A percentile compares a stretch with the other conserved stretches of the same genome.
Evolutionary conservation across 2,888 invertebrate species (phyloP).

Genomic region (Pachymerium ferrugineum): DNA sequence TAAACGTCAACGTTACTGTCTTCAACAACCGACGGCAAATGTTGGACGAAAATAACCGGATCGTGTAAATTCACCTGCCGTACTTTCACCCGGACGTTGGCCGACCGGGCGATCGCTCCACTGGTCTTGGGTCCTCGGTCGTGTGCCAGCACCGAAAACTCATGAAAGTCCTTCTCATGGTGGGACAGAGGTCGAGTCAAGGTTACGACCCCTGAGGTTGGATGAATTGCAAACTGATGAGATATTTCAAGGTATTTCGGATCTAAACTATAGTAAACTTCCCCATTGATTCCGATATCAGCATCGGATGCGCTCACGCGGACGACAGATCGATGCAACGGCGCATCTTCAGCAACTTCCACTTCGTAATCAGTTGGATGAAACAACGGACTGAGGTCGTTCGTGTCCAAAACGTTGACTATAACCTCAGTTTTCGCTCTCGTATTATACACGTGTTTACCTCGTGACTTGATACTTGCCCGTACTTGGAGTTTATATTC

Average conservation of each 20-base stretch:
- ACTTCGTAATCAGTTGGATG: conserved; percentile 81
- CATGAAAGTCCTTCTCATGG: conserved; percentile 63
- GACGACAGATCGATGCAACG: conserved; percentile 72
- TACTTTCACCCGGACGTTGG: conserved; percentile 54
- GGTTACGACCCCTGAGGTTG: conserved; percentile 80
- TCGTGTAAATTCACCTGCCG: conserved; percentile 73
- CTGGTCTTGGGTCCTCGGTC: conserved; percentile 70
- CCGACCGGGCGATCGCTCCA: conserved; percentile 23
- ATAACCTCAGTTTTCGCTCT: conserved; percentile 67
- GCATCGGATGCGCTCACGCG: conserved; percentile 87
- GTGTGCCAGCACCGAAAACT: conserved; percentile 72
- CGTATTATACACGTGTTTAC: not conserved
- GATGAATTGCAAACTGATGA: conserved; percentile 85
- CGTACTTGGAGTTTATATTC: conserved; percentile 71
- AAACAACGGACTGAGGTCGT: conserved; percentile 90
- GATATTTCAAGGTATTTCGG: conserved; percentile 55
- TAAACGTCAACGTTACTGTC: conserved; percentile 76
- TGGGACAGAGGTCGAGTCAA: conserved; percentile 71
- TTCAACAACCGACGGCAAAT: conserved; percentile 72
- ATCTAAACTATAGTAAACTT: conserved; percentile 90
- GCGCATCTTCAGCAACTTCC: conserved; percentile 80
- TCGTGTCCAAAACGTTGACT: conserved; percentile 72
- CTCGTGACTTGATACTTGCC: conserved; percentile 38
- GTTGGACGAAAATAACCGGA: conserved; percentile 74
- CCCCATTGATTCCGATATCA: conserved; percentile 90